phyloP scores from a whole-genome alignment of 2,888 invertebrate species.

The Lasioglossum calceatum region DNA sequence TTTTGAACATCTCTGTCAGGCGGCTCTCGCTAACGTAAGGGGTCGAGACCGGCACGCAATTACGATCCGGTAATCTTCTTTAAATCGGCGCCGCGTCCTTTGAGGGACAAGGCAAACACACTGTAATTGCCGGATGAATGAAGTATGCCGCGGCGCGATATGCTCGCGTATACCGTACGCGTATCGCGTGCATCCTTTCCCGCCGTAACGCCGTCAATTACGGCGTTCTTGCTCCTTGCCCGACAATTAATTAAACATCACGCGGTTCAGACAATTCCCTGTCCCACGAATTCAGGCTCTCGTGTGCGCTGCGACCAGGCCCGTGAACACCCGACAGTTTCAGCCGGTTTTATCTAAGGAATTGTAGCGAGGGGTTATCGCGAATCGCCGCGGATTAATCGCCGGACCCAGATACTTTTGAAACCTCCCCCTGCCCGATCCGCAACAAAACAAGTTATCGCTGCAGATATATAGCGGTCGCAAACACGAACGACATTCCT shows the following conservation, averaged over 20 bases:
- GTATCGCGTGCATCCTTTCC: slow-evolving; percentile 1
- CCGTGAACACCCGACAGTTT: background rate
- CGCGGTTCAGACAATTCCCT: background rate
- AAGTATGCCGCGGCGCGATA: slow-evolving; percentile 16
- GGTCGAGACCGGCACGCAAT: slow-evolving; percentile 18
- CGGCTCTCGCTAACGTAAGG: slow-evolving; percentile 23
- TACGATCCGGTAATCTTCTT: slow-evolving; percentile 43
- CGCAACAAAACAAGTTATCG: slow-evolving; percentile 64
- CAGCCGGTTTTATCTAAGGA: slow-evolving; percentile 41
- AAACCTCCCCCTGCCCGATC: slow-evolving; percentile 28
- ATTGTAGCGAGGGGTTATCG: slow-evolving; percentile 49
- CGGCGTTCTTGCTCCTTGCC: slow-evolving; percentile 6
- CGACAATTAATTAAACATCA: slow-evolving; percentile 31
- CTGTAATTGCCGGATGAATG: slow-evolving; percentile 42
- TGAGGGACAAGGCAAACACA: slow-evolving; percentile 27
- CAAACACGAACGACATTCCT: slow-evolving; percentile 63
- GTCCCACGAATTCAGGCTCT: background rate
- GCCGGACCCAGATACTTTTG: slow-evolving; percentile 50
- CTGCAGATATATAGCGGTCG: slow-evolving; percentile 35
- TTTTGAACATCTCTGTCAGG: slow-evolving; percentile 33
- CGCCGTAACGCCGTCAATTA: slow-evolving; percentile 30
- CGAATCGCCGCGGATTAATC: slow-evolving; percentile 61
- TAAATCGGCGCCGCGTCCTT: slow-evolving; percentile 32
- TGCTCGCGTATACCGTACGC: background rate
- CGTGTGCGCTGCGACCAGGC: background rate